Evolutionary conservation across 1,140 invertebrate species (phyloP).

Genomic region (Gryllus bimaculatus): DNA sequence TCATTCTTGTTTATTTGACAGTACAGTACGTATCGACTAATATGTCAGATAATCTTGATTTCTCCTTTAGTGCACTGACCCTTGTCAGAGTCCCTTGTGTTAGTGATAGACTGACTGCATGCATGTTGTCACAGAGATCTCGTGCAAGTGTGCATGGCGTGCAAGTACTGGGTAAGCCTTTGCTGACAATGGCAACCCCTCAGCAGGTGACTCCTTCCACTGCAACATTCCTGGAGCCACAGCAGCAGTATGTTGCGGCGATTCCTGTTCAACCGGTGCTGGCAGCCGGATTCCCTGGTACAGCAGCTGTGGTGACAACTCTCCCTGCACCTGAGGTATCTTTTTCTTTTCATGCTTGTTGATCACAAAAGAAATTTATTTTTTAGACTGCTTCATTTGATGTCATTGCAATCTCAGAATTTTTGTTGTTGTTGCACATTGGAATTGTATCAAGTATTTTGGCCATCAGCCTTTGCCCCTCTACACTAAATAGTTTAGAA

Average conservation of each 20-base stretch:
- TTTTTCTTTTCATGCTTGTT: background rate
- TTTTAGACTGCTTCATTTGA: background rate
- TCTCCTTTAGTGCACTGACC: too few relatives aligned
- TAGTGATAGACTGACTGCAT: background rate
- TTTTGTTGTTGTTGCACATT: too few relatives aligned
- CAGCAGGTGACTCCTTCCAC: slow-evolving; percentile 14
- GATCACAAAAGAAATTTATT: background rate
- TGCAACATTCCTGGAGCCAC: slow-evolving; percentile 43
- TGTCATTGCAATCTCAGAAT: background rate
- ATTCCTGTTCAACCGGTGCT: slow-evolving; percentile 45
- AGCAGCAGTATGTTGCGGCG: slow-evolving; percentile 46
- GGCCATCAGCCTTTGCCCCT: too few relatives aligned
- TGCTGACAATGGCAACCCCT: background rate
- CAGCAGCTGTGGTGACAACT: slow-evolving; percentile 10
- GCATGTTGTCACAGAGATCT: slow-evolving; percentile 1
- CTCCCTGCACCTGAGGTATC: slow-evolving; percentile 15
- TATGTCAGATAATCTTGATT: too few relatives aligned
- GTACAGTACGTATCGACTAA: too few relatives aligned
- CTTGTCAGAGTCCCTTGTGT: too few relatives aligned
- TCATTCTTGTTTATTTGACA: too few relatives aligned
- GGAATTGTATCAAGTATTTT: too few relatives aligned
- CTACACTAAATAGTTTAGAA: too few relatives aligned
- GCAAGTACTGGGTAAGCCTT: slow-evolving; percentile 4
- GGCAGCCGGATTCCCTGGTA: slow-evolving; percentile 15
- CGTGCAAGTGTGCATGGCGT: background rate